A percentile compares a stretch with the other conserved stretches of the same genome.
phyloP scores from a whole-genome alignment of 1,140 invertebrate genomes.

The Listronotus bonariensis region DNA sequence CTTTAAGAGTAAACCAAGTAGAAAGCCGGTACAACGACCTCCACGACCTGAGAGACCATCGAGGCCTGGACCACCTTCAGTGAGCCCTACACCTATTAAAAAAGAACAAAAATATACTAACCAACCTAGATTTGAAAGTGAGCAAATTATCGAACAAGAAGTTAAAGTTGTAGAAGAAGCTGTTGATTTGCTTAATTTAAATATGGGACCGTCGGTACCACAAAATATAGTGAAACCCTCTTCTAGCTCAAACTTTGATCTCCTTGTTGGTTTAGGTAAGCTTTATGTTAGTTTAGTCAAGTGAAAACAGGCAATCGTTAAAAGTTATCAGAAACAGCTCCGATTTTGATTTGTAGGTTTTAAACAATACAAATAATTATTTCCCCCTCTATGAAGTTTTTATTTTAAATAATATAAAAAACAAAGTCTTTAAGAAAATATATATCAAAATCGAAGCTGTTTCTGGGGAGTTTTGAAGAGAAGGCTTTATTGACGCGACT shows the following conservation, averaged over 20 bases:
- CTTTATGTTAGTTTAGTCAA: not conserved
- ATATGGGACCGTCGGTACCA: slow-evolving; percentile 40
- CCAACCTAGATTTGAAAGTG: not conserved
- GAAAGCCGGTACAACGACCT: slow-evolving; percentile 31
- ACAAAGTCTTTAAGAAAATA: no score
- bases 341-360: no score
- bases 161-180: slow-evolving; percentile 46
- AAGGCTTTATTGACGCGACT: no score
- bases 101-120: not conserved
- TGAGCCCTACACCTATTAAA: not conserved
- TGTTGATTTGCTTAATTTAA: slow-evolving; percentile 61
- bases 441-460: no score
- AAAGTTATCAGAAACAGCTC: no score
- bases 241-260: slow-evolving; percentile 63
- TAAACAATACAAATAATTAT: no score
- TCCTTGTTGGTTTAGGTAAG: slow-evolving; percentile 63
- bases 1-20: slow-evolving; percentile 61
- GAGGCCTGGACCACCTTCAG: slow-evolving; percentile 52
- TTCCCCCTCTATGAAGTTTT: no score
- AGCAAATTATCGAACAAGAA: slow-evolving; percentile 17
- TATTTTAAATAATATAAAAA: no score
- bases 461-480: no score
- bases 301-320: no score
- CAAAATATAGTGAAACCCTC: slow-evolving; percentile 40
- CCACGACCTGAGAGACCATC: slow-evolving; percentile 43